Evolutionary conservation across 30 jellyfish, hydroid and myxozoan species (phyloP), one percentile per base, ranked within the genome.

Genomic region (Aurelia aurita): DNA sequence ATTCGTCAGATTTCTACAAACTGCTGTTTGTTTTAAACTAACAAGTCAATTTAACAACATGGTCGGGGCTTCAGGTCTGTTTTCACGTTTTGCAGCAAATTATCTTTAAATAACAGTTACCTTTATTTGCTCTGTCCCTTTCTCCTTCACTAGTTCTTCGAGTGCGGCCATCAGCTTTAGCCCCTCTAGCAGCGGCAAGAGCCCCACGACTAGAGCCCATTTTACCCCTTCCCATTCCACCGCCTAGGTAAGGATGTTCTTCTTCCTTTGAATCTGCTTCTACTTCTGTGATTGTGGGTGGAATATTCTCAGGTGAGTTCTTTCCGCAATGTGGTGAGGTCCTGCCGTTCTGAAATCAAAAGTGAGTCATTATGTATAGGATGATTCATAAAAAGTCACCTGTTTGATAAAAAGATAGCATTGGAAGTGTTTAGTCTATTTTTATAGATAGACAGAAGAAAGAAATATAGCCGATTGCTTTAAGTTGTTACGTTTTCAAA

Each of bases 241-340:
- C 96, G 22, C 96, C 91, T 57, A 80, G 87, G 58, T 67, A 68
- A 9, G 83, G 72, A 45, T 44, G 79, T 35, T 25, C 84, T 25
- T 86, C 90, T 25, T 90, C 96, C 49, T 51, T 51, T 18, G 69
- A 32, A 21, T 93, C 98, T 46, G 85, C 82, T n/a, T 87, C 98
- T 31, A 74, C 96, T 78, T 87, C 98, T 16, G 89, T 69, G 20
- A 93, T 93, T 34, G 97, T 87, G 27, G 92, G 96, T 53, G 98
- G 98, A 23, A 93, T 79, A 25, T 85, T 86, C n/a, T 93, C 98
- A 20, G 97, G 98, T 32, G 98, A 92, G 45, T 45, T 58, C 45
- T 84, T 93, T 22, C 95, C 94, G 3, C 80, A 94, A 49, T 31
- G 90, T 1, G 98, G 96, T 7, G 98, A 91, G 28, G 90, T 35